Conservation (phyloP, 2,888 invertebrate species). For the Cenopis cana region DNA sequence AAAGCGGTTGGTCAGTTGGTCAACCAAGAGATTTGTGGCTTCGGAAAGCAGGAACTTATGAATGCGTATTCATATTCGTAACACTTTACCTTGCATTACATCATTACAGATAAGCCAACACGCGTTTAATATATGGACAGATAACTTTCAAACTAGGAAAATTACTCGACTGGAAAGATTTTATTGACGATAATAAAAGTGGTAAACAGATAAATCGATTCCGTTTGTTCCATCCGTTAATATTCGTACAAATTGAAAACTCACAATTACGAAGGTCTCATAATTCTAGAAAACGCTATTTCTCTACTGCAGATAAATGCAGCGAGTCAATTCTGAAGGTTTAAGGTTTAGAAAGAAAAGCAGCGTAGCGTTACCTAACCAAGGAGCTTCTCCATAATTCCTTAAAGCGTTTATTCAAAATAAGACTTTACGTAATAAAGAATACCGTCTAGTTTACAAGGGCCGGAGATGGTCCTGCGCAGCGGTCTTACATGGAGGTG, state of each 20-base stretch:
- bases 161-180: constrained; percentile 24
- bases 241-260: background rate
- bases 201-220: background rate
- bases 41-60: background rate
- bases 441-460: background rate
- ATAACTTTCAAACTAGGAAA: constrained; percentile 21
- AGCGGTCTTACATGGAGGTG: constrained; percentile 88
- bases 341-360: background rate
- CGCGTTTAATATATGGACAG: constrained; percentile 19
- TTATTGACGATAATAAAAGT: background rate
- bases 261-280: background rate
- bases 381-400: background rate
- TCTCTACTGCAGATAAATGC: background rate
- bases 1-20: too few species aligned
- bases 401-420: background rate
- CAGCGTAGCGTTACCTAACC: constrained; percentile 40
- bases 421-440: background rate
- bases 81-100: background rate
- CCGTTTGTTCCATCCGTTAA: background rate
- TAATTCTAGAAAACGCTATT: background rate
- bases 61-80: background rate
- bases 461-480: background rate
- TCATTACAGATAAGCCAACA: constrained; percentile 17
- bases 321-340: constrained; percentile 13
- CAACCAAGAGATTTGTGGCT: too few species aligned